phyloP scores from a whole-genome alignment of 1,140 invertebrate genomes.

The Globodera ellingtonae region DNA sequence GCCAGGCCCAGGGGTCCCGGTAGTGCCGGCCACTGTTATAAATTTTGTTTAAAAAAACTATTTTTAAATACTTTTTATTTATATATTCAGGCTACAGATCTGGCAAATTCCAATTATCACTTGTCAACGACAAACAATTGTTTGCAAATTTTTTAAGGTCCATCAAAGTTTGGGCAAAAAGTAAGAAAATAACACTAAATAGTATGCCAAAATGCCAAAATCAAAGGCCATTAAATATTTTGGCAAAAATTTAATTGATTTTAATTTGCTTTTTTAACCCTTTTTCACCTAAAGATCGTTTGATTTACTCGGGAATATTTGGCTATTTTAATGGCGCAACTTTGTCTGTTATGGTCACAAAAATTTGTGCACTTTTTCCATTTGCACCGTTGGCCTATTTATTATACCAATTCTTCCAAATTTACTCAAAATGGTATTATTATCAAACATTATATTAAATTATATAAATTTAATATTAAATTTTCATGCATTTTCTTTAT shows the following conservation, averaged over 20 bases:
- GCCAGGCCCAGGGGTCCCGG: no score
- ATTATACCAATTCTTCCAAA: slow-evolving; percentile 20
- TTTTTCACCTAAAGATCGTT: neutral
- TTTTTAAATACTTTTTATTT: neutral
- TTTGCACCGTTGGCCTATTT: slow-evolving; percentile 11
- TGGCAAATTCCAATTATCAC: slow-evolving; percentile 19
- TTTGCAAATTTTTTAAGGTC: slow-evolving; percentile 6
- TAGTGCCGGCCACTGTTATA: no score
- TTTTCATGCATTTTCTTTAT: neutral
- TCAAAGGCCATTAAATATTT: no score
- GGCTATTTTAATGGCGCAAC: slow-evolving; percentile 25
- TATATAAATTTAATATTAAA: neutral
- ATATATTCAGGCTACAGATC: slow-evolving; percentile 1
- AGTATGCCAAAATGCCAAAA: no score
- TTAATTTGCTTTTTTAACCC: neutral
- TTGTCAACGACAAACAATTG: neutral
- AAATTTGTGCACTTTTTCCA: slow-evolving; percentile 18
- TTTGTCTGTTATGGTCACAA: slow-evolving; percentile 19
- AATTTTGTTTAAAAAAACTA: neutral
- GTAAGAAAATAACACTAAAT: no score
- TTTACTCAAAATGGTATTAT: slow-evolving; percentile 15
- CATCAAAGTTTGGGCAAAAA: slow-evolving; percentile 25
- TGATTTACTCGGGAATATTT: slow-evolving; percentile 22
- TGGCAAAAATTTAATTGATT: neutral
- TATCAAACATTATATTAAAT: neutral